Percentiles rank a stretch among this genome's conserved stretches.
These are phyloP conservation scores for Gymnogyps californianus DNA, from an alignment of 2,113 vertebrate species.

Conservation along the genomic window DNA sequence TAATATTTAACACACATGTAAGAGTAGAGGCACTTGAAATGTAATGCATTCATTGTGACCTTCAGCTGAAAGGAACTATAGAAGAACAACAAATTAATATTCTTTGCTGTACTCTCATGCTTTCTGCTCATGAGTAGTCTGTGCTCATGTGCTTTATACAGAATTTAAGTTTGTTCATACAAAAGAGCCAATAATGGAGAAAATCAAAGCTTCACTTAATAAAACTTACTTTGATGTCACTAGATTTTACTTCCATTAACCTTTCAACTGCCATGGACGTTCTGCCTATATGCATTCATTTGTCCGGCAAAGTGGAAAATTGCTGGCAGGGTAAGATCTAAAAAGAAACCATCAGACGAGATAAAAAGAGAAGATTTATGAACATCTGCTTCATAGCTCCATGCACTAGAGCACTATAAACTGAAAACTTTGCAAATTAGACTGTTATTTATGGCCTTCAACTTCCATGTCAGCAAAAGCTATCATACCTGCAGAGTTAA, in stretches of 20 bases:
- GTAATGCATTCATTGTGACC: slow-evolving; percentile 16
- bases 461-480: not conserved
- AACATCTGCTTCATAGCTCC: not conserved
- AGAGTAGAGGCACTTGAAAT: not conserved
- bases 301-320: slow-evolving; percentile 50
- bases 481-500: not conserved
- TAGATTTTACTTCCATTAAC: slow-evolving; percentile 45
- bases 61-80: not conserved
- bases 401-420: not conserved
- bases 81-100: slow-evolving; percentile 40
- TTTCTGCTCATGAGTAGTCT: slow-evolving; percentile 6
- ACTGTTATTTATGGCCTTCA: not conserved
- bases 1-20: slow-evolving; percentile 16
- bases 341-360: not conserved
- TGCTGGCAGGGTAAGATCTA: slow-evolving; percentile 27
- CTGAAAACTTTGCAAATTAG: not conserved
- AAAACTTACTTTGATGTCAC: slow-evolving; percentile 44
- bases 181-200: slow-evolving; percentile 14
- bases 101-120: not conserved
- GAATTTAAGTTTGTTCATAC: slow-evolving; percentile 30
- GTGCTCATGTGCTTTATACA: not conserved
- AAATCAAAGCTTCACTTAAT: slow-evolving; percentile 42
- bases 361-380: slow-evolving; percentile 38
- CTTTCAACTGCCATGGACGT: slow-evolving; percentile 20
- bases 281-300: not conserved